These are phyloP conservation scores for Sarcophaga variegata DNA, from an alignment of 2,888 invertebrate species.

Conservation along the genomic window DNA sequence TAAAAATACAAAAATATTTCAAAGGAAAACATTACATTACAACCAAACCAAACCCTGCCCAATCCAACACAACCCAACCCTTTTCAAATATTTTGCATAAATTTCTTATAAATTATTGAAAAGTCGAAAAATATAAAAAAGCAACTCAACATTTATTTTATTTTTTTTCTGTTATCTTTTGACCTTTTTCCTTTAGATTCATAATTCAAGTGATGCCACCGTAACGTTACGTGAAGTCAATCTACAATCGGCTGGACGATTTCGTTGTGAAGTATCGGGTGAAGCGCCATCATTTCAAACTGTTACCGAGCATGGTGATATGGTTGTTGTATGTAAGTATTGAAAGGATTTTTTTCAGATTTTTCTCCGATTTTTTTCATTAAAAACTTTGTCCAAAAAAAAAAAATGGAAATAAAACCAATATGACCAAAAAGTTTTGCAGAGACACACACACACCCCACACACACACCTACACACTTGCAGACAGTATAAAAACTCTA, in stretches of 20 bases:
- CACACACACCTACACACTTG: too few species aligned
- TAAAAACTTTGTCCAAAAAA: not conserved
- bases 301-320: conserved; percentile 86
- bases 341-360: not conserved
- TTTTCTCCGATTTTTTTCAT: not conserved
- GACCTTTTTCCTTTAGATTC: conserved; percentile 82
- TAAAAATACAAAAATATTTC: too few species aligned
- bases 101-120: conserved; percentile 14
- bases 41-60: too few species aligned
- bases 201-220: conserved; percentile 86
- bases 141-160: conserved; percentile 35
- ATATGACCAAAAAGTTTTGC: not conserved
- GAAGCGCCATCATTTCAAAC: conserved; percentile 88
- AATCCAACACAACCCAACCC: too few species aligned
- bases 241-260: conserved; percentile 85
- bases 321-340: conserved; percentile 87
- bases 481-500: too few species aligned
- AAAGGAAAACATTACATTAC: too few species aligned
- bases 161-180: conserved; percentile 30
- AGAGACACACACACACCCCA: too few species aligned
- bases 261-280: conserved; percentile 88
- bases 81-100: conserved; percentile 27
- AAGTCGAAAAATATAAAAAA: not conserved
- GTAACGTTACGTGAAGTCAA: conserved; percentile 86
- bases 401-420: not conserved